Percentiles rank a stretch among this genome's conserved stretches.
phyloP scores from a whole-genome alignment of 2,113 vertebrate species.

The Synodontis membranacea region DNA sequence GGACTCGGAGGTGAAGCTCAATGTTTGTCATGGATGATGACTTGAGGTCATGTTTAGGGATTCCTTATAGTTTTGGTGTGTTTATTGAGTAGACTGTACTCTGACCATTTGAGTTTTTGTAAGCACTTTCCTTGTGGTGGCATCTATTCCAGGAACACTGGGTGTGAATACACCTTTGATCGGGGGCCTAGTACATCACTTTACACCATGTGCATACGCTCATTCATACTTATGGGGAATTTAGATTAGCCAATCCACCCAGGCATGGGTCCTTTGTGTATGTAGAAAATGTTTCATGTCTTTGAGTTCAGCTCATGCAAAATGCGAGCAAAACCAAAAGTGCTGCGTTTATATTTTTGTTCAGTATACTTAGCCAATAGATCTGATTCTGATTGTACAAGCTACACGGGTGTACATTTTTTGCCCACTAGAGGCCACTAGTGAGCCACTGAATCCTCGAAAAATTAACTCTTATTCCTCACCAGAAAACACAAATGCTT shows the following conservation, averaged over 20 bases:
- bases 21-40: background rate
- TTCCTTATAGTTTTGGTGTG: background rate
- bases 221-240: background rate
- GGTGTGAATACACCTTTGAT: background rate
- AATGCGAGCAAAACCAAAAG: too few relatives aligned
- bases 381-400: too few relatives aligned
- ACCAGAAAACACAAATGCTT: background rate
- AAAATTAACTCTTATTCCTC: background rate
- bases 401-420: background rate
- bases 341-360: too few relatives aligned
- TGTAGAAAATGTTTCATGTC: too few relatives aligned
- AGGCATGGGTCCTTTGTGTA: too few relatives aligned
- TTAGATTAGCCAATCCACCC: background rate
- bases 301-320: too few relatives aligned
- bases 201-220: background rate
- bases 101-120: background rate
- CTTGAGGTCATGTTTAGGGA: background rate
- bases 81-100: background rate
- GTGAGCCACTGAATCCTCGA: background rate
- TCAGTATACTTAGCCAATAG: too few relatives aligned
- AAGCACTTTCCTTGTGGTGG: background rate
- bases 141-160: background rate
- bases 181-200: background rate
- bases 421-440: background rate
- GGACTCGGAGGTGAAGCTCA: background rate